Base-by-base conservation (phyloP, 2,797 vertebrate species). In the Artibeus jamaicensis region DNA sequence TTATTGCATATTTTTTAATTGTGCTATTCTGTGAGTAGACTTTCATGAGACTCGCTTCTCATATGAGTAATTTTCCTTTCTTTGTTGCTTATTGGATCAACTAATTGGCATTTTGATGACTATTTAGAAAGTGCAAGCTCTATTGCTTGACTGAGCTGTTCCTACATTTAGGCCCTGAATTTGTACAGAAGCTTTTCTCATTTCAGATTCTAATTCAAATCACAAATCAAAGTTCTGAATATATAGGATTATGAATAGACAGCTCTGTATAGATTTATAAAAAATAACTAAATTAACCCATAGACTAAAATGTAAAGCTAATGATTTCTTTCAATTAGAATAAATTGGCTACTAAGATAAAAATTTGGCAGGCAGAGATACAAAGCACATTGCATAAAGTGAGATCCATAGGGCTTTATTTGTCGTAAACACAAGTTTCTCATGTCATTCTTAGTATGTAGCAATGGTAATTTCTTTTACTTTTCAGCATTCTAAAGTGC, bases 31-130 rank as follows among this genome's bases (percentile, higher is more conserved):
- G 34, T 62, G 94, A 92, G 90, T 1, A 76, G 86, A 74, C 46
- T 89, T 93, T 94, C 5, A 55, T 95, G 55, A 88, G 5, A 73
- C 79, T 96, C 84, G 50, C n/a, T 86, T 82, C 24, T 94, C 14
- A 4, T 79, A 78, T 39, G 19, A 95, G 89, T 86, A 74, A 78
- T 88, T 95, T 93, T 92, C 77, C 55, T 95, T 6, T 68, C 90
- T 86, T 29, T 94, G 71, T 32, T 95, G 2, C 37, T 95, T 90
- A 65, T n/a, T 95, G 70, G 44, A 88, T 81, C 16, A 16, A 95
- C 91, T 83, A 97, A 94, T 85, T 70, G 8, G 16, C 44, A 73
- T 95, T 97, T 96, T 97, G 84, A 98, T 96, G 24, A 93, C 37
- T 97, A 26, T 93, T 97, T 95, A 92, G 82, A 95, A 86, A 92